Evolutionary conservation across 2,113 vertebrate genomes (phyloP).

Genomic region (Heterochromis multidens): DNA sequence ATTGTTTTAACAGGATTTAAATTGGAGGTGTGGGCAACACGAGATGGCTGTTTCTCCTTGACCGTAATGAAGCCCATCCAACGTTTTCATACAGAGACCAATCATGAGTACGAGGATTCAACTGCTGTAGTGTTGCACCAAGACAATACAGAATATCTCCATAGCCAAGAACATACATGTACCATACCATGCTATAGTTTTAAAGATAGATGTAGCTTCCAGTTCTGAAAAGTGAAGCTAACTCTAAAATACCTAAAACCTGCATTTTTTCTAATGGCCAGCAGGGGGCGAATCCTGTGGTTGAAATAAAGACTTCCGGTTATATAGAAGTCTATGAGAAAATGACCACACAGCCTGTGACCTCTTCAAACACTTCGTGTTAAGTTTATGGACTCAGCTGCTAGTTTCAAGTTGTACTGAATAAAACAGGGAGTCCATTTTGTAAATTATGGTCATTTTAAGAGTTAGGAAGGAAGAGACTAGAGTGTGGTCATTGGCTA

Average conservation of each 20-base stretch:
- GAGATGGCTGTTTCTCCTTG: not conserved
- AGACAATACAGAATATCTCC: not conserved
- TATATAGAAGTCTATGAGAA: not conserved
- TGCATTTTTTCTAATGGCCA: not conserved
- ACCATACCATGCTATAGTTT: not conserved
- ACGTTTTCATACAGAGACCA: not conserved
- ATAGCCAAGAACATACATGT: not conserved
- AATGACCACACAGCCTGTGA: not conserved
- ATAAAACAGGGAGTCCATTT: too few relatives aligned
- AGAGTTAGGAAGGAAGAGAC: not conserved
- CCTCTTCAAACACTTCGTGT: not conserved
- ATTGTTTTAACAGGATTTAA: not conserved
- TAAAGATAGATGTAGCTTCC: not conserved
- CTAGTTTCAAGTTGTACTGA: too few relatives aligned
- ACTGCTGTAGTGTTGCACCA: not conserved
- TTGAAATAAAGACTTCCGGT: not conserved
- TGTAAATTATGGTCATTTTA: not conserved
- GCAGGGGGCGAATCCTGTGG: not conserved
- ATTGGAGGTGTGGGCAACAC: not conserved
- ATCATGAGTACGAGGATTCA: not conserved
- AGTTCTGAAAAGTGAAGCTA: not conserved
- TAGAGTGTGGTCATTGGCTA: not conserved
- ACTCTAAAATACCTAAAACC: not conserved
- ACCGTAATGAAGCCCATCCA: not conserved
- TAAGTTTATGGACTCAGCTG: not conserved